Base-by-base conservation (phyloP, 1,140 invertebrate genomes). In the Dryas iulia region DNA sequence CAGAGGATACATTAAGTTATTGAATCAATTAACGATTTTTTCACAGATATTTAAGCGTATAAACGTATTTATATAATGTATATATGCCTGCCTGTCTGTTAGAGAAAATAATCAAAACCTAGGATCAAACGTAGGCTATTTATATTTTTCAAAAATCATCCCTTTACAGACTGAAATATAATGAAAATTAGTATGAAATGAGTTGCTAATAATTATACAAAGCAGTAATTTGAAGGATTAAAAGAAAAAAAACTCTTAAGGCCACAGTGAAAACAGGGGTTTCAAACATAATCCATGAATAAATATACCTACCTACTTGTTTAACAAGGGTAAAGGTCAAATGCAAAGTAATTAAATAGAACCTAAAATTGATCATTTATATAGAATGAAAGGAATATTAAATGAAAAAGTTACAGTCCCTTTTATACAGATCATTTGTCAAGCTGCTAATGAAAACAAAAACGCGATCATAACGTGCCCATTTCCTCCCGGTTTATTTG, bases 11-110 rank as follows among this genome's bases (percentile, higher is more conserved):
- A 80, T 78, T 81, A 79, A 82, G 84, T 84, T 83, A 85, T 84
- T 82, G 74, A 79, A 78, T 81, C 78, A 85, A 85, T 86, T 85
- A 86, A 86, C 59, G 72, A 75, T 83, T 86, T 84, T 76, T 84
- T 79, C 74, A 81, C 75, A 76, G 5, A 39, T 14, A n/a, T 4
- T 1, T 14, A 14, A 39, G n/a, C n/a, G 1, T 14, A 2, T 18
- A 39, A 14, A 7, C n/a, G 2, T 18, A n/a, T n/a, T n/a, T n/a
- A n/a, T n/a, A n/a, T n/a, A n/a, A n/a, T n/a, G n/a, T n/a, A n/a
- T n/a, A n/a, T n/a, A n/a, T n/a, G n/a, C n/a, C n/a, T n/a, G n/a
- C n/a, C n/a, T n/a, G n/a, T n/a, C n/a, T n/a, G n/a, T n/a, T n/a
- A n/a, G n/a, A n/a, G n/a, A n/a, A n/a, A n/a, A n/a, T n/a, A n/a